These are phyloP conservation scores for Melitaea athalia DNA, from an alignment of 2,888 invertebrate species.

Conservation along the genomic window DNA sequence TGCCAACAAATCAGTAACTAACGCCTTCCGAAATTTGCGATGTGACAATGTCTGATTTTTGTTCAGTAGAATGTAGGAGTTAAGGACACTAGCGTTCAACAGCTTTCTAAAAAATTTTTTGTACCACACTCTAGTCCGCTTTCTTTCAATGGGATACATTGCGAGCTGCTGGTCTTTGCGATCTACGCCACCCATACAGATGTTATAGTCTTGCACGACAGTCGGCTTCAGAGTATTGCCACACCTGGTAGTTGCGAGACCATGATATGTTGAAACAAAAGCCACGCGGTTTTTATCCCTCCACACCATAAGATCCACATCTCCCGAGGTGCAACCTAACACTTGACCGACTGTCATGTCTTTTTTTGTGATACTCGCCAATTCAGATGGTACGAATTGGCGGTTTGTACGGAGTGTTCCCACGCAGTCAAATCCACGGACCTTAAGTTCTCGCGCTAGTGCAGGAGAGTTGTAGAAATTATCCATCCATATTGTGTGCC, in stretches of 20 bases:
- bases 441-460: conserved; percentile 41
- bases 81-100: neutral
- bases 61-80: neutral
- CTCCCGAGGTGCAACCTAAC: conserved; percentile 30
- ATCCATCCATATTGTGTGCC: conserved; percentile 43
- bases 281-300: conserved; percentile 30
- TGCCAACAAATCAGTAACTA: neutral
- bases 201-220: conserved; percentile 10
- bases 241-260: conserved; percentile 11
- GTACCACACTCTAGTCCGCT: conserved; percentile 40
- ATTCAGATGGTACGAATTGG: neutral
- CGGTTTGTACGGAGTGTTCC: no score
- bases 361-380: neutral
- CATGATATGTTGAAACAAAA: conserved; percentile 32
- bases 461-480: conserved; percentile 42
- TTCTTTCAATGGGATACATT: conserved; percentile 40
- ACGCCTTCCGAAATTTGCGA: neutral
- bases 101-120: neutral
- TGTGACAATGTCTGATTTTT: neutral
- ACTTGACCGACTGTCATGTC: conserved; percentile 16
- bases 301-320: conserved; percentile 26
- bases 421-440: conserved; percentile 39
- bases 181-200: neutral
- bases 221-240: conserved; percentile 17
- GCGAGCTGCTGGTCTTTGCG: conserved; percentile 36